Conservation (phyloP, 2,113 vertebrate species). For the Natator depressus region DNA sequence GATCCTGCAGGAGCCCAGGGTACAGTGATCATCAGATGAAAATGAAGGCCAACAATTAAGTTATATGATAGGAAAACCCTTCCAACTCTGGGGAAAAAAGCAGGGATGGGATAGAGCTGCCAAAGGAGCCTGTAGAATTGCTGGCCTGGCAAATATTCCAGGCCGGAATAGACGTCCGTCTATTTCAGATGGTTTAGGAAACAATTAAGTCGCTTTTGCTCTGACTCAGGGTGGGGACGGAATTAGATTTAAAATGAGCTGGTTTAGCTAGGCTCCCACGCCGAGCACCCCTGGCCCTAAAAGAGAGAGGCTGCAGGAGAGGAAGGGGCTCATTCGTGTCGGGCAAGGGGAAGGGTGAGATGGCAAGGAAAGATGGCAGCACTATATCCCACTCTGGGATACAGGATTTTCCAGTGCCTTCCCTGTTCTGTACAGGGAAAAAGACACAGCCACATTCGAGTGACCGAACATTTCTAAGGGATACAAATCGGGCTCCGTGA, state of each 20-base stretch:
- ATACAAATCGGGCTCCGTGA: neutral
- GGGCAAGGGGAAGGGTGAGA: no score
- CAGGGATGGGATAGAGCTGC: neutral
- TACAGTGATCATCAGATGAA: neutral
- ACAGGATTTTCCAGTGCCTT: rapidly evolving
- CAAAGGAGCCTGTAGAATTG: neutral
- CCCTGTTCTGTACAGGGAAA: rapidly evolving
- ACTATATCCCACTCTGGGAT: neutral
- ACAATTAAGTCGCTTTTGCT: neutral
- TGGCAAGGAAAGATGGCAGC: neutral
- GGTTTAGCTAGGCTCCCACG: neutral
- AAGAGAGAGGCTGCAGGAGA: neutral
- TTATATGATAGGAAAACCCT: neutral
- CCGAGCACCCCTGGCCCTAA: neutral
- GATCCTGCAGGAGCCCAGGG: neutral
- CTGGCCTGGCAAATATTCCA: neutral
- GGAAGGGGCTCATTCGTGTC: neutral
- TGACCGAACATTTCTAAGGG: neutral
- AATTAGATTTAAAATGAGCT: neutral
- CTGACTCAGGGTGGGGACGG: neutral
- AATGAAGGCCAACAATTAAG: neutral
- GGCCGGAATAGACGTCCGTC: neutral
- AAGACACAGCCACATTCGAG: neutral
- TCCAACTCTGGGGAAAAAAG: neutral
- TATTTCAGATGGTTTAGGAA: neutral